phyloP scores from a whole-genome alignment of 2,113 vertebrate species.

The Dasypus novemcinctus region DNA sequence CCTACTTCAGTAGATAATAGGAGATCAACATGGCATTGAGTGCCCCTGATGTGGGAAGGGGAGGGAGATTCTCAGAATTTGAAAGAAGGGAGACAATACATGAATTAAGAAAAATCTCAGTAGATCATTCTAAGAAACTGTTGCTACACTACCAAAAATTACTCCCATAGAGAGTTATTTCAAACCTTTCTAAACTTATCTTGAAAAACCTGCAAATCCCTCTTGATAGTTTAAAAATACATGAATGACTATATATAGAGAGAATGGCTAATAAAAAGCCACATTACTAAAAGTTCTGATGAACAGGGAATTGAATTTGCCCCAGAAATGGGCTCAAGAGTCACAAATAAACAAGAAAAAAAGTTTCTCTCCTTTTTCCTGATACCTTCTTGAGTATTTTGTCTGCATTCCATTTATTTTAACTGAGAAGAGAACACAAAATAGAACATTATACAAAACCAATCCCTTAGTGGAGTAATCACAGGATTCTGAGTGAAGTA shows the following conservation, averaged over 20 bases:
- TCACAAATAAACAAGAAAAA: not conserved
- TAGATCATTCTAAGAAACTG: not conserved
- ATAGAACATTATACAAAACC: not conserved
- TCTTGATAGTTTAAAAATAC: conserved; percentile 50
- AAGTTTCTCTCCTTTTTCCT: not conserved
- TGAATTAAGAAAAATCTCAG: not conserved
- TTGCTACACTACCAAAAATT: conserved; percentile 25
- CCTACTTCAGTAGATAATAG: not conserved
- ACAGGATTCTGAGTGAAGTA: not conserved
- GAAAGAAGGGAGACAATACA: not conserved
- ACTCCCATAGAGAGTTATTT: conserved; percentile 62
- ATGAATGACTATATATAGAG: not conserved
- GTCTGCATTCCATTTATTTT: not conserved
- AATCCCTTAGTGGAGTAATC: not conserved
- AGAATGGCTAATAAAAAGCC: conserved; percentile 30
- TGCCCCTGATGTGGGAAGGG: not conserved
- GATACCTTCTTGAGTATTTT: not conserved
- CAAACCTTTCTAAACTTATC: conserved; percentile 23
- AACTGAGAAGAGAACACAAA: not conserved
- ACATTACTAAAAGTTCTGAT: not conserved
- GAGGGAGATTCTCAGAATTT: not conserved
- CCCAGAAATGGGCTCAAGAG: not conserved
- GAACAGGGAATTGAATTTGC: conserved; percentile 27
- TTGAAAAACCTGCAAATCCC: not conserved
- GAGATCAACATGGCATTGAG: not conserved